Evolutionary conservation across 2,113 vertebrate genomes (phyloP).

Genomic region (Phaethon lepturus): DNA sequence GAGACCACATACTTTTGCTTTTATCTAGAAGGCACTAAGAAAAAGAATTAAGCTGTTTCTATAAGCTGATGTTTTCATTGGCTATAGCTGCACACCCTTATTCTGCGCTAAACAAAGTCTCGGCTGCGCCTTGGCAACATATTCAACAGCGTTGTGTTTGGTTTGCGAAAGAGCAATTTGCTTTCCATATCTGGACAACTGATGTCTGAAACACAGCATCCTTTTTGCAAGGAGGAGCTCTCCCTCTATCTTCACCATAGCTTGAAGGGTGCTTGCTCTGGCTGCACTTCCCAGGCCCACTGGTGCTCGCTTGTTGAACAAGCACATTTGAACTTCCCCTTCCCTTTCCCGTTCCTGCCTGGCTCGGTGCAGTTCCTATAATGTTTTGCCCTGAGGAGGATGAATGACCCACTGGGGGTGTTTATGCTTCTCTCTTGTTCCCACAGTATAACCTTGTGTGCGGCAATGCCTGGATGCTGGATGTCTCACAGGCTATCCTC

Average conservation of each 20-base stretch:
- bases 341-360: accelerated
- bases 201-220: neutral
- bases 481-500: conserved; percentile 89
- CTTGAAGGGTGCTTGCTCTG: neutral
- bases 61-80: neutral
- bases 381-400: neutral
- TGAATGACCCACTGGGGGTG: neutral
- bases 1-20: neutral
- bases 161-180: neutral
- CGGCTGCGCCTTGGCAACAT: neutral
- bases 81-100: neutral
- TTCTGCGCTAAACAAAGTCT: neutral
- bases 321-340: neutral
- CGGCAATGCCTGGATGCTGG: conserved; percentile 86
- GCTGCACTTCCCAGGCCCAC: neutral
- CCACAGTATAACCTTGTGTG: conserved; percentile 94
- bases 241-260: neutral
- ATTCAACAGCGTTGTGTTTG: neutral
- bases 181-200: neutral
- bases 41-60: neutral
- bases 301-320: neutral
- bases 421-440: conserved; percentile 22
- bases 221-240: neutral
- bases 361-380: neutral
- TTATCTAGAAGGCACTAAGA: neutral